Base-by-base conservation (phyloP, 2,888 invertebrate species). In the Troides helena region DNA sequence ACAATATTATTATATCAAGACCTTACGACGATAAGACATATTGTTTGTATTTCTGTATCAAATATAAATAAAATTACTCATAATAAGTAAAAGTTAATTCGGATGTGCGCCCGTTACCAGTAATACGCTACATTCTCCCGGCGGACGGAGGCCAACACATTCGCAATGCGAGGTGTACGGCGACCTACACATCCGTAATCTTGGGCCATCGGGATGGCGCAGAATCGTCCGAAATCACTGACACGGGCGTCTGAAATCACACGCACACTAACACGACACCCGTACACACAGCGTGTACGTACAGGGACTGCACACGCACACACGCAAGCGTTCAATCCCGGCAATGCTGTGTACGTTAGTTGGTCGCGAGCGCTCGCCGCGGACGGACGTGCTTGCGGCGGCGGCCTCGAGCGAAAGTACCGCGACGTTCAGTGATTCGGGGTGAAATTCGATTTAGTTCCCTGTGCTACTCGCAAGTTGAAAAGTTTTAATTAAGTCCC, bases 331-430 rank as follows among this genome's bases (percentile, higher is more conserved):
- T 71, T 70, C 80, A 80, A 84, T 88, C 89, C 89, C 80, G 88
- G 87, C 81, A 77, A 77, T 81, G 81, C 82, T 81, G 80, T 80
- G 78, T 85, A 81, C 86, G 87, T 85, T 85, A 88, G 88, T 85
- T 67, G 59, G 67, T 56, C 46, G 64, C 53, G 30, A 50, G 60
- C 56, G 7, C 43, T 60, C 39, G 53, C 53, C 21, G 53, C 56
- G 59, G 53, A 23, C 7, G 70, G 63, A 53, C 46, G 60, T 62
- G 46, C 21, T 70, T 25, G 18, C 12, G 18, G 21, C 10, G 10
- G 25, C 39, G 10, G 23, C 8, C 6, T 60, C 56, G 8, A 12
- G 21, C 39, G 61, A 67, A 70, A 70, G 70, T 70, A 67, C 64
- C 70, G 67, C 36, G n/a, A 53, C 64, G 36, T 62, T 50, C 18